Percentiles rank a stretch among this genome's conserved stretches.
phyloP scores from a whole-genome alignment of 2,888 invertebrate species.

The Rhagophthalmus giganteus region DNA sequence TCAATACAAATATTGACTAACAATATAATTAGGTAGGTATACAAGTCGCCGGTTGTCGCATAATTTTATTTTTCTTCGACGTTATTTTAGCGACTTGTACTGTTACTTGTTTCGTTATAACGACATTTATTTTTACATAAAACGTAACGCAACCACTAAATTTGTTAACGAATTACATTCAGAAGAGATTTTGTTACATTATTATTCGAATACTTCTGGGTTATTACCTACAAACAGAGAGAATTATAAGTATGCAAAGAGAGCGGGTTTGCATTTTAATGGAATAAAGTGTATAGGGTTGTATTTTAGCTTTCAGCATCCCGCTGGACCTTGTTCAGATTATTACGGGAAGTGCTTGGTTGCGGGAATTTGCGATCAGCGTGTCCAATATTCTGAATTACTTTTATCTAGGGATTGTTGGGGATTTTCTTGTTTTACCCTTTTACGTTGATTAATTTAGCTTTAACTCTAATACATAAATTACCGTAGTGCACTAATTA shows the following conservation, averaged over 20 bases:
- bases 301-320: constrained; percentile 21
- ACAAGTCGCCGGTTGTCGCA: no score
- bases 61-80: no score
- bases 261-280: constrained; percentile 30
- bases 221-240: constrained; percentile 27
- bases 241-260: constrained; percentile 31
- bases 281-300: constrained; percentile 26
- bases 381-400: constrained; percentile 26
- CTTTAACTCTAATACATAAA: no score
- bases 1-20: no score
- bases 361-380: constrained; percentile 22
- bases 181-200: constrained; percentile 28
- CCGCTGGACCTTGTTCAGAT: constrained; percentile 27
- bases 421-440: constrained; percentile 20
- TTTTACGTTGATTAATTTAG: constrained; percentile 21
- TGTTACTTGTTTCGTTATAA: no score
- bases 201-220: constrained; percentile 29
- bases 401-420: constrained; percentile 23
- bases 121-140: no score
- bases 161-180: constrained; percentile 30
- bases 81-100: no score
- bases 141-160: no score
- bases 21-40: no score
- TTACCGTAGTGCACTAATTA: no score
- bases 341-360: constrained; percentile 24